Conservation (phyloP, 2,113 vertebrate species). For the Bubo scandiacus region DNA sequence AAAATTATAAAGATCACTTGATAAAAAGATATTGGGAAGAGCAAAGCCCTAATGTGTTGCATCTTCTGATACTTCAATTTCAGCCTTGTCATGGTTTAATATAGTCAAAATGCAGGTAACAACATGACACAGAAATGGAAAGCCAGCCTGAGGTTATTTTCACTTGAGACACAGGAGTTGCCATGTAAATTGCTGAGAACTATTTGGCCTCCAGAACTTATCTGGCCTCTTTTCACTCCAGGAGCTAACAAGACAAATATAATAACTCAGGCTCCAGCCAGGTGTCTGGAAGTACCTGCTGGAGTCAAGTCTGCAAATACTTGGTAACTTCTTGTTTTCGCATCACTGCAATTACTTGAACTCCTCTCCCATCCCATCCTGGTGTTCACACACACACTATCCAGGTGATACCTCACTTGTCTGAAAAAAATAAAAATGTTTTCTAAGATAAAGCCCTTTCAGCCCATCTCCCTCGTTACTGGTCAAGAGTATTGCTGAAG, state of each 20-base stretch:
- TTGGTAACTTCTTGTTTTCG: neutral
- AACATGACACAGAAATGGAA: neutral
- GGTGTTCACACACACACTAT: neutral
- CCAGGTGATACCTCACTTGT: neutral
- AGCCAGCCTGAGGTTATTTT: conserved; percentile 34
- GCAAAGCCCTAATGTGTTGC: neutral
- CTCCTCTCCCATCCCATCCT: neutral
- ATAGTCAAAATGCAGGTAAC: neutral
- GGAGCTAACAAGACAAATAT: neutral
- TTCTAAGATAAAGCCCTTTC: neutral
- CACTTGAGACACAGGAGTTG: neutral
- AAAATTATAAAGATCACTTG: neutral
- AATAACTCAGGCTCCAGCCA: neutral
- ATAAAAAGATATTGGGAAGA: neutral
- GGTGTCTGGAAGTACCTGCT: neutral
- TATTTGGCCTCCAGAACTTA: conserved; percentile 15
- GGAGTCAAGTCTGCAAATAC: neutral
- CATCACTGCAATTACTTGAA: neutral
- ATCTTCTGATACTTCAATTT: neutral
- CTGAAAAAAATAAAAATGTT: neutral
- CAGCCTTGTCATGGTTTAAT: neutral
- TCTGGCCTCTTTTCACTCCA: neutral
- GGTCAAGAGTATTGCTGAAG: neutral
- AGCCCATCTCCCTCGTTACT: neutral
- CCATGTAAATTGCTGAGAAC: conserved; percentile 27